Evolutionary conservation across 23 tunicate genomes (phyloP), one percentile per base, ranked within the genome.

Genomic region (Halocynthia aurantium): DNA sequence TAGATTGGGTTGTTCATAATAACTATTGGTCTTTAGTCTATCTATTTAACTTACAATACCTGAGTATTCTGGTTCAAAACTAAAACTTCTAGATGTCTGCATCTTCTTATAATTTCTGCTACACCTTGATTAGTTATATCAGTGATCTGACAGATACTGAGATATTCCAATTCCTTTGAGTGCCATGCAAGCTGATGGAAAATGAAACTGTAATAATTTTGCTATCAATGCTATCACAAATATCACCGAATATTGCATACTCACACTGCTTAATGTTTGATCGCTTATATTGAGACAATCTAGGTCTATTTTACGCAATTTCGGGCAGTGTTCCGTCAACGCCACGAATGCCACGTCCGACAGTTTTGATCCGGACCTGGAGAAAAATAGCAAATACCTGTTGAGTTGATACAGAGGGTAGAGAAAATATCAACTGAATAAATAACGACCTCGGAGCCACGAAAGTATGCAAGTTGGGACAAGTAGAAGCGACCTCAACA

Each of bases 291-390:
- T 64, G 50, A 74, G 21, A 74, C 64, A 20, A 13, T 74, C 62
- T 5, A 74, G 21, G 31, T 50, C 60, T 13, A 53, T 22, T 54
- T 53, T 54, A 54, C 19, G 20, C 31, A 74, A 54, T 15, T 54
- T 49, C 5, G 55, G 55, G 55, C 78, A 74, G 22, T 74, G 15
- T 74, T 74, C 78, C 0, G 78, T 49, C 31, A 74, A 74, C 55
- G 78, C 62, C 18, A 74, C 22, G 66, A 74, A 74, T 53, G 21
- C 67, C 15, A 17, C 63, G 19, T 74, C 78, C 0, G 78, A 74
- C 8, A 74, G 56, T 20, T 74, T 20, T 6, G 75, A 70, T 19
- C 64, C 78, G 9, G 18, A 11, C 18, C 70, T 65, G 17, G 22
- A 65, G 5, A 65, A 65, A 65, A 10, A 65, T 20, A 20, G 18